Evolutionary conservation across 2,113 vertebrate genomes (phyloP).

Genomic region (Amblyopsis rosae): DNA sequence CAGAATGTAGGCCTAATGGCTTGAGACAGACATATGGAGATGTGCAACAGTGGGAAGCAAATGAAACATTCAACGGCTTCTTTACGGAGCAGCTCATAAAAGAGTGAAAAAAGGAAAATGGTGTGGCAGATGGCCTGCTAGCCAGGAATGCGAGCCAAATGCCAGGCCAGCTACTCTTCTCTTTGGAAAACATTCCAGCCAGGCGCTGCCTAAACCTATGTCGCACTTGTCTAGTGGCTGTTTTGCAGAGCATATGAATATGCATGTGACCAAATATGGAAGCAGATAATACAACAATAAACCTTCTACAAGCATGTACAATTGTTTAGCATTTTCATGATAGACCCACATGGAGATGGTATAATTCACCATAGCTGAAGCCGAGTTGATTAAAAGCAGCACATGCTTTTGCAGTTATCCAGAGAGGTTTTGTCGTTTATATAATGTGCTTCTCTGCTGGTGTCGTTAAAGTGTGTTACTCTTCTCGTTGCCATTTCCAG

Average conservation of each 20-base stretch:
- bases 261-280: too few species aligned
- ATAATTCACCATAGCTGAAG: too few species aligned
- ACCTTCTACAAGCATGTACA: too few species aligned
- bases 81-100: slow-evolving; percentile 46
- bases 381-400: slow-evolving; percentile 20
- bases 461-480: slow-evolving; percentile 3
- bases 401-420: slow-evolving; percentile 6
- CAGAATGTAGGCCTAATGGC: slow-evolving; percentile 4
- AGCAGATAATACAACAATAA: too few species aligned
- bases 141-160: slow-evolving; percentile 48
- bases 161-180: slow-evolving; percentile 40
- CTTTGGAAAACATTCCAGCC: slow-evolving; percentile 59
- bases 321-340: too few species aligned
- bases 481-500: slow-evolving; percentile 29
- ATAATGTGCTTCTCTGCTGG: slow-evolving; percentile 18
- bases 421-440: slow-evolving; percentile 3
- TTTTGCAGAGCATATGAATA: background rate
- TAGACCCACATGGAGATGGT: too few species aligned
- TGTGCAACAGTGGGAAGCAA: slow-evolving; percentile 25
- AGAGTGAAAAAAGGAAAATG: slow-evolving; percentile 36
- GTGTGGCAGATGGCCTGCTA: slow-evolving; percentile 55
- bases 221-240: slow-evolving; percentile 29
- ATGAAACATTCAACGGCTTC: slow-evolving; percentile 52
- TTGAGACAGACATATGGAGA: slow-evolving; percentile 29
- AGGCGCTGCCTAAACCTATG: slow-evolving; percentile 27